Evolutionary conservation across 2,888 invertebrate genomes (phyloP).

Genomic region (Plutella xylostella): DNA sequence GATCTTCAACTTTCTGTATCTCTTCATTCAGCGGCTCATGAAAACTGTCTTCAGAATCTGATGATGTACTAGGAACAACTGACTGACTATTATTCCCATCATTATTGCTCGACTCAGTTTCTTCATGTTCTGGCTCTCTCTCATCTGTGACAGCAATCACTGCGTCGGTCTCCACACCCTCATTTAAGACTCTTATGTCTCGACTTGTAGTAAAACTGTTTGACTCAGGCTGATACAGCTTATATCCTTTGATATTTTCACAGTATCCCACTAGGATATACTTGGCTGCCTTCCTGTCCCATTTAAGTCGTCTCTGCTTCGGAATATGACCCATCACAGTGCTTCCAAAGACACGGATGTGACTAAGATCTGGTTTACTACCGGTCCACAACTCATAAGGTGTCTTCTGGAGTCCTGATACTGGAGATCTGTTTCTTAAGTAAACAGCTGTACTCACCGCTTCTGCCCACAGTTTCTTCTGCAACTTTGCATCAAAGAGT

Average conservation of each 20-base stretch:
- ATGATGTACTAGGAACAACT: too few species aligned
- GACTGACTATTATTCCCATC: neutral
- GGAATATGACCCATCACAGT: constrained; percentile 15
- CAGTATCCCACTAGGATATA: constrained; percentile 22
- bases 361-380: neutral
- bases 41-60: neutral
- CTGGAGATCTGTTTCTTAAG: neutral
- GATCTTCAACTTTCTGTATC: neutral
- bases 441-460: neutral
- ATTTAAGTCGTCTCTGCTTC: constrained; percentile 24
- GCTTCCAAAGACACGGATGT: neutral
- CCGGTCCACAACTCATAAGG: neutral
- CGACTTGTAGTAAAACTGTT: constrained; percentile 2
- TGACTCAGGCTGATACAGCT: constrained; percentile 17
- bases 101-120: neutral
- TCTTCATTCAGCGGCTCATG: neutral
- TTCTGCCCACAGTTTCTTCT: too few species aligned
- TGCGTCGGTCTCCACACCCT: neutral
- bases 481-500: too few species aligned
- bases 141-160: neutral
- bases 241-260: constrained; percentile 23
- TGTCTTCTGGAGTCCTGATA: too few species aligned
- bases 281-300: constrained; percentile 20
- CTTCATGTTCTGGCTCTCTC: neutral
- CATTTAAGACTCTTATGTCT: constrained; percentile 1